A percentile compares a stretch with the other conserved stretches of the same genome.
Evolutionary conservation across 2,888 invertebrate genomes (phyloP).

Genomic region (Druceiella hillmani): DNA sequence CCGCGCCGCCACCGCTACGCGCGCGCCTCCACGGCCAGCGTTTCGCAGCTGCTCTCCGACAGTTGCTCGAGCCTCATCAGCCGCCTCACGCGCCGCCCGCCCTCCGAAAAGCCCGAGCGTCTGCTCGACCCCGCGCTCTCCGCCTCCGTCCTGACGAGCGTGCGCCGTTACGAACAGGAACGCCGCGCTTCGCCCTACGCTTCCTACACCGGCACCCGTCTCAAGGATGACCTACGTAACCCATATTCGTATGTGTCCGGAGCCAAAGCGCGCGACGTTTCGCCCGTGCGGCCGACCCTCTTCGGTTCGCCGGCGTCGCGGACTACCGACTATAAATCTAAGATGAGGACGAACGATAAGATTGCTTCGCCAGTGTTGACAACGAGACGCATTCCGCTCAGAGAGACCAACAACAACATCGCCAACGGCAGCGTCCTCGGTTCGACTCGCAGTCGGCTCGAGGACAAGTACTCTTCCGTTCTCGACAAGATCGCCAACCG

Average conservation of each 20-base stretch:
- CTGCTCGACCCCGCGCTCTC: conserved; percentile 28
- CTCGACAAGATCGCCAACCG: conserved; percentile 63
- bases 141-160: conserved; percentile 33
- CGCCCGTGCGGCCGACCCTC: conserved; percentile 35
- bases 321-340: conserved; percentile 44
- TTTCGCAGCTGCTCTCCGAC: conserved; percentile 80
- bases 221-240: conserved; percentile 39
- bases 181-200: conserved; percentile 41
- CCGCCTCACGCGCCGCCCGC: conserved; percentile 71
- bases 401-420: conserved; percentile 46
- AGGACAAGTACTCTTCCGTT: conserved; percentile 75
- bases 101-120: conserved; percentile 61
- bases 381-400: conserved; percentile 42
- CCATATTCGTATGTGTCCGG: conserved; percentile 42
- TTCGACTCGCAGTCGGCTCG: conserved; percentile 61
- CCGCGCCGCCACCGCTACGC: conserved; percentile 67
- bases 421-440: conserved; percentile 36
- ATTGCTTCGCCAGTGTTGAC: conserved; percentile 38
- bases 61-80: conserved; percentile 83
- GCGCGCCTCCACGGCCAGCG: conserved; percentile 73
- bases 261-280: conserved; percentile 34
- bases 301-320: conserved; percentile 39
- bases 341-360: conserved; percentile 41
- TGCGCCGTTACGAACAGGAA: conserved; percentile 44
- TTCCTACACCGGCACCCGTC: conserved; percentile 34